phyloP scores from a whole-genome alignment of 2,888 invertebrate genomes.

The Plagodis pulveraria region DNA sequence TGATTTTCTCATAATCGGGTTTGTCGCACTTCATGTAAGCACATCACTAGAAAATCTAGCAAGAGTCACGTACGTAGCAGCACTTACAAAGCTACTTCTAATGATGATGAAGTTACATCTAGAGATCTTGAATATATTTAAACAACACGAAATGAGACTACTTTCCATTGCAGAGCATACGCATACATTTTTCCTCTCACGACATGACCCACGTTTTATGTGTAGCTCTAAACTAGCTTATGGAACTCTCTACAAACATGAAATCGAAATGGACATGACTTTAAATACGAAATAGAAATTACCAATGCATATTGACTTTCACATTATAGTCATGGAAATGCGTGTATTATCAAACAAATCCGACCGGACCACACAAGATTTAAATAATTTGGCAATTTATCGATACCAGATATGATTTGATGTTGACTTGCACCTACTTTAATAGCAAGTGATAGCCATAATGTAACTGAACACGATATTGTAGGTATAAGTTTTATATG shows the following conservation, averaged over 20 bases:
- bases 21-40: no score
- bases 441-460: conserved; percentile 47
- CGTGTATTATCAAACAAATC: conserved; percentile 42
- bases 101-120: conserved; percentile 37
- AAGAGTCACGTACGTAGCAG: conserved; percentile 49
- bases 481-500: conserved; percentile 56
- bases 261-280: conserved; percentile 34
- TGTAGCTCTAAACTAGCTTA: conserved; percentile 14
- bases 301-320: conserved; percentile 41
- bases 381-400: conserved; percentile 72
- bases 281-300: conserved; percentile 30
- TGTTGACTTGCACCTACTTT: conserved; percentile 53
- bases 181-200: conserved; percentile 12
- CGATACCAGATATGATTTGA: conserved; percentile 62
- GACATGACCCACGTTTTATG: conserved; percentile 15
- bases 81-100: conserved; percentile 43
- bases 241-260: conserved; percentile 15
- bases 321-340: conserved; percentile 39
- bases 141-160: conserved; percentile 13
- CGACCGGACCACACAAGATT: conserved; percentile 58
- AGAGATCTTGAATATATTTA: conserved; percentile 24
- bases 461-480: conserved; percentile 53
- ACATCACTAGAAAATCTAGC: conserved; percentile 10
- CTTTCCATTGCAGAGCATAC: conserved; percentile 2
- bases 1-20: no score